These are phyloP conservation scores for Eurystomus glaucurus DNA, from an alignment of 2,797 vertebrate genomes.

Conservation along the genomic window DNA sequence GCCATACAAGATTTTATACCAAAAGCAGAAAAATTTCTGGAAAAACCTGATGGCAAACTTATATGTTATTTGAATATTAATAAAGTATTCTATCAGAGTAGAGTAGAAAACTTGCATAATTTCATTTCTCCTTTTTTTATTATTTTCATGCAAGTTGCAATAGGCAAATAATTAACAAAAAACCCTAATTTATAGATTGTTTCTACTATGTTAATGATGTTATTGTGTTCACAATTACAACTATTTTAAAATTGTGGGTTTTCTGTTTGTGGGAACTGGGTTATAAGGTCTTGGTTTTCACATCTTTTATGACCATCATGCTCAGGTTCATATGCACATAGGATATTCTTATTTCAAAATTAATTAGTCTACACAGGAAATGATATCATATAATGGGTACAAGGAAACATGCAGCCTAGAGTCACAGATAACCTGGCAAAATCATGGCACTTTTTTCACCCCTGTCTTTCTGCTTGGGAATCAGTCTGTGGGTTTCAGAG, in stretches of 20 bases:
- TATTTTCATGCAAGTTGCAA: not conserved
- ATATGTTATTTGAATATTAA: not conserved
- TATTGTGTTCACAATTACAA: not conserved
- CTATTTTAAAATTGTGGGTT: not conserved
- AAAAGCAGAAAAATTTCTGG: not conserved
- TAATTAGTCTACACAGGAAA: not conserved
- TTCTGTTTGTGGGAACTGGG: not conserved
- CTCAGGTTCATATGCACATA: not conserved
- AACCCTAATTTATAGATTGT: not conserved
- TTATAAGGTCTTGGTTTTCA: not conserved
- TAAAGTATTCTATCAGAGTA: not conserved
- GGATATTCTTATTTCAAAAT: not conserved
- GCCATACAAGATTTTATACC: not conserved
- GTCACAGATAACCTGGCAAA: not conserved
- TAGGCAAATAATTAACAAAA: not conserved
- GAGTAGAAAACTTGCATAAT: not conserved
- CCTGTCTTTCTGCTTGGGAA: not conserved
- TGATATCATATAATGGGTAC: not conserved
- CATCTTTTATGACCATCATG: not conserved
- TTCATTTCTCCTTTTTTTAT: not conserved
- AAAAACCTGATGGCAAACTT: not conserved
- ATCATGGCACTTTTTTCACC: fast-evolving
- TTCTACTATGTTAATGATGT: not conserved
- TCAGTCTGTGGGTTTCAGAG: not conserved
- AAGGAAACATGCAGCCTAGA: not conserved